Base-by-base conservation (phyloP, 2,113 vertebrate species). In the Astur gentilis region DNA sequence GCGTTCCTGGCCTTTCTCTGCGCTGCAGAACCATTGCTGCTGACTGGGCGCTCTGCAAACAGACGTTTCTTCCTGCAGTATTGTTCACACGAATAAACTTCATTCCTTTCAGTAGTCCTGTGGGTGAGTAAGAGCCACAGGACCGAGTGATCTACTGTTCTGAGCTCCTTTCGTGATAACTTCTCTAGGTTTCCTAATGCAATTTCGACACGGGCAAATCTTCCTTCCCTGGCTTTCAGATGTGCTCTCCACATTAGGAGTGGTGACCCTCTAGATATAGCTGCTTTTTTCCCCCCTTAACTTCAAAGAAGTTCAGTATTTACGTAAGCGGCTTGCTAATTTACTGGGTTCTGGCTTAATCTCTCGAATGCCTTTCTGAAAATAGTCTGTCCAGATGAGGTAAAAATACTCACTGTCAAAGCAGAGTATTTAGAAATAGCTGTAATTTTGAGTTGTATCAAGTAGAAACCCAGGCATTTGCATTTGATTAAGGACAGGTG, bases 401-500 rank as follows among this genome's bases (percentile, higher is more conserved):
- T 90, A 95, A 93, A 97, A 95, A 90, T 92, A 94, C 2, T 86
- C 75, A 55, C 73, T 87, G 52, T 85, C 0, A 4, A 95, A 93
- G 76, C 34, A 54, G 79, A 58, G 17, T 89, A 29, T 94, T 89
- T 94, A 87, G 97, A 96, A 96, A 89, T 70, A 86, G 87, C 75
- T 91, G 45, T 75, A 75, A 93, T 93, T 91, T 82, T 86, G 72
- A 83, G 66, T 80, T 86, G 23, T 78, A 81, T 77, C 76, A 76
- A 72, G 40, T 36, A 80, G 60, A 86, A 97, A 80, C 58, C 50
- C 40, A 45, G 38, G 47, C 26, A 45, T 94, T 96, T 83, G 61
- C 54, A 55, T 93, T 60, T 94, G 82, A 93, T 96, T 93, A 75
- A 91, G 84, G 81, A 67, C 85, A 97, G 87, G 91, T 94, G 87